These are phyloP conservation scores for Sitobion miscanthi DNA, from an alignment of 1,140 invertebrate species.

Conservation along the genomic window DNA sequence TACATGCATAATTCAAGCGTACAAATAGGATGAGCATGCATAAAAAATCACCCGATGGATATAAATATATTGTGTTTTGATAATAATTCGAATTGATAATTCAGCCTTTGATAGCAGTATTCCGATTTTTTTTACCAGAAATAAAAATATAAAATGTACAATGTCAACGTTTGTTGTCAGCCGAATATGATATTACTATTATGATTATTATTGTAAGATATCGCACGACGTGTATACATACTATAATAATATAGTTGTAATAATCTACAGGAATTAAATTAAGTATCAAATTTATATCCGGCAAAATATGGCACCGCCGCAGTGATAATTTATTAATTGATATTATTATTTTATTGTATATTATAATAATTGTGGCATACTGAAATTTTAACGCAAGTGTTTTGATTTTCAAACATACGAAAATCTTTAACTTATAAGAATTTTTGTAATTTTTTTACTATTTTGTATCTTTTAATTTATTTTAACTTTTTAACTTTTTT, in stretches of 20 bases:
- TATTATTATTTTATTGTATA: neutral
- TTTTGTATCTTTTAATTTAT: too few species aligned
- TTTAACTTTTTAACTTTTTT: neutral
- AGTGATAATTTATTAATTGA: neutral
- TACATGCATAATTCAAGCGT: too few species aligned
- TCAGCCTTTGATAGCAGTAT: neutral
- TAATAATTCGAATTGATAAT: neutral
- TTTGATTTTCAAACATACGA: neutral
- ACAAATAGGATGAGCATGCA: too few species aligned
- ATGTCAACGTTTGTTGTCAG: neutral
- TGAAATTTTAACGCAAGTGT: neutral
- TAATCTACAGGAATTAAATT: conserved; percentile 5
- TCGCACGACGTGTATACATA: neutral
- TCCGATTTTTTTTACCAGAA: neutral
- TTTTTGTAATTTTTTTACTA: too few species aligned
- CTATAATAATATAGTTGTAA: neutral
- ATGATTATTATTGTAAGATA: neutral
- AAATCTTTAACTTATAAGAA: neutral
- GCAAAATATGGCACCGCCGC: neutral
- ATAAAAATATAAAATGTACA: neutral
- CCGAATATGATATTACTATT: neutral
- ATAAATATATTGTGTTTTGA: neutral
- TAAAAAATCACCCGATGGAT: neutral
- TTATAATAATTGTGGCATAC: neutral
- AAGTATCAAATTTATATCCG: conserved; percentile 9